These are phyloP conservation scores for Loripinus fragilis DNA, from an alignment of 2,888 invertebrate species.

Conservation along the genomic window DNA sequence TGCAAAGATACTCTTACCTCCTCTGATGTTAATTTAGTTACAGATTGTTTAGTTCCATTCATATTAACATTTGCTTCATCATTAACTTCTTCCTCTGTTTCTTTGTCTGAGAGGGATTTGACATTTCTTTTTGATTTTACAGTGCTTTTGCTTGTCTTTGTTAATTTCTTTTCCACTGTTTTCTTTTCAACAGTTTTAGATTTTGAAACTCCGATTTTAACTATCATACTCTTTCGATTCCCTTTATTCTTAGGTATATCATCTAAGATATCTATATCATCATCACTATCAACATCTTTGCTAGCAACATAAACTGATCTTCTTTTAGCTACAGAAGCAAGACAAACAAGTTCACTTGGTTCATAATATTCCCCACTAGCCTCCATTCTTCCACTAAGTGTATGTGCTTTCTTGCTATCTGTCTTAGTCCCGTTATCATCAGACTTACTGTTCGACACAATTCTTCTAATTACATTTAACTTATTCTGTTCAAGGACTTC, in stretches of 20 bases:
- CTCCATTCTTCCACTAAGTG: neutral
- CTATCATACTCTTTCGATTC: neutral
- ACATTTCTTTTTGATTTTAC: conserved; percentile 2
- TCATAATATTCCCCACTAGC: neutral
- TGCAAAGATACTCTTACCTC: no score
- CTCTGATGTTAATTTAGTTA: no score
- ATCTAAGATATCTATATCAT: conserved; percentile 6
- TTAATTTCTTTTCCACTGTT: neutral
- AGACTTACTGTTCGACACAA: no score
- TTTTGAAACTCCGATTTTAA: neutral
- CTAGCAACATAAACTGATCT: neutral
- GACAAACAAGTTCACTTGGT: conserved; percentile 12
- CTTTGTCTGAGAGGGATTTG: neutral
- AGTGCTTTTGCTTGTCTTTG: neutral
- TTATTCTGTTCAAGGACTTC: no score
- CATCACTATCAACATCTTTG: neutral
- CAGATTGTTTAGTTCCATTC: neutral
- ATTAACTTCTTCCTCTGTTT: neutral
- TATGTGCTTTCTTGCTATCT: neutral
- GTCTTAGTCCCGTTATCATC: no score
- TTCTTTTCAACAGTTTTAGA: neutral
- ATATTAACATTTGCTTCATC: neutral
- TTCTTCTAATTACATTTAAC: no score
- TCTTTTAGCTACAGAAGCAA: conserved; percentile 4
- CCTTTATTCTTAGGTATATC: neutral